Percentiles rank a stretch among this genome's conserved stretches.
phyloP scores from a whole-genome alignment of 2,888 invertebrate species.

The Drosophila atroscutellata region DNA sequence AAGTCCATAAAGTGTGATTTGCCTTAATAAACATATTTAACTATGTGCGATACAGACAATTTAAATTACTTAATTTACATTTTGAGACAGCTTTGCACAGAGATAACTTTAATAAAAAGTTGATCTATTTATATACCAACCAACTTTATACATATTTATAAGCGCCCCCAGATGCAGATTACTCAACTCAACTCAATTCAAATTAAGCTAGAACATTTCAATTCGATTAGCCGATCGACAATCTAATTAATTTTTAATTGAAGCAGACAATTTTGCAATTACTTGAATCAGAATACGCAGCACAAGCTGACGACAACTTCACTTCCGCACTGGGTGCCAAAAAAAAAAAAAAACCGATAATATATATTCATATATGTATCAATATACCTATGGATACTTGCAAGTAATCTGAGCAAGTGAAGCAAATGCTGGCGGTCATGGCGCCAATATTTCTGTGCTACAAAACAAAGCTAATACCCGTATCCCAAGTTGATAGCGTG shows the following conservation, averaged over 20 bases:
- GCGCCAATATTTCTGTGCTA: slow-evolving; percentile 26
- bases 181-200: slow-evolving; percentile 9
- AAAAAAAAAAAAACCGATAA: background rate
- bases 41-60: background rate
- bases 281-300: slow-evolving; percentile 7
- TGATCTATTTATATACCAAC: background rate
- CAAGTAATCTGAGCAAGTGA: slow-evolving; percentile 36
- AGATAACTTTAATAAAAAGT: slow-evolving; percentile 31
- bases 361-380: background rate
- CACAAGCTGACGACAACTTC: slow-evolving; percentile 9
- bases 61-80: slow-evolving; percentile 63
- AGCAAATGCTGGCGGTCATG: slow-evolving; percentile 40
- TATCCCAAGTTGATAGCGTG: slow-evolving; percentile 25
- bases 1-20: background rate
- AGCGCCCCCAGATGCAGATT: background rate
- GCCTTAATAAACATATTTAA: background rate
- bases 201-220: slow-evolving; percentile 21
- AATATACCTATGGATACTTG: slow-evolving; percentile 11
- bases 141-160: background rate
- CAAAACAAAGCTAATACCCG: slow-evolving; percentile 13
- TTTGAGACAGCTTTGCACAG: slow-evolving; percentile 46
- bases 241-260: slow-evolving; percentile 59
- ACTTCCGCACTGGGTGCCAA: slow-evolving; percentile 43
- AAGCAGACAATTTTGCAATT: slow-evolving; percentile 17
- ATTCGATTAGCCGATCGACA: slow-evolving; percentile 12